Conservation (phyloP, 2,113 vertebrate genomes). For the Setophaga kirtlandii region DNA sequence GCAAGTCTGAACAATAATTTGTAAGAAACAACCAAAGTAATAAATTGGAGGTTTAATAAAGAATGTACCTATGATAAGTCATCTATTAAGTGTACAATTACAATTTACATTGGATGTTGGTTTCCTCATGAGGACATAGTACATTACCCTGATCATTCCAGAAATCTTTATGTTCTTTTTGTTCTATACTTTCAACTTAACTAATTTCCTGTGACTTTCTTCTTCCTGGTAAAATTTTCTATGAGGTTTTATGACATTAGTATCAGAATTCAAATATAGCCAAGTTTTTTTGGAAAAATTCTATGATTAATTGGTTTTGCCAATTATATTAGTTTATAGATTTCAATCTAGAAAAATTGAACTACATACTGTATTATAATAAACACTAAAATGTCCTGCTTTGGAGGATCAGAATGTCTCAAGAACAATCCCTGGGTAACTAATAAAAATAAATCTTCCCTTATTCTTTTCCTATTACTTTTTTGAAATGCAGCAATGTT, state of each 20-base stretch:
- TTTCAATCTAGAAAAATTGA: neutral
- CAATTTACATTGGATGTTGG: neutral
- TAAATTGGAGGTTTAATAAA: neutral
- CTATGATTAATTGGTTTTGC: neutral
- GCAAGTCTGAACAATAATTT: neutral
- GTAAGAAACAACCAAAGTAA: neutral
- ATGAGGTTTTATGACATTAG: neutral
- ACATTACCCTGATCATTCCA: neutral
- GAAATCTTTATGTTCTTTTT: neutral
- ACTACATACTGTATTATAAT: neutral
- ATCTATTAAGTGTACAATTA: neutral
- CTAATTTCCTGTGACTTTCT: neutral
- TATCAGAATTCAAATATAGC: neutral
- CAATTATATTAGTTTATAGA: neutral
- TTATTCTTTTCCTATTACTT: neutral
- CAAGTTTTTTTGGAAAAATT: neutral
- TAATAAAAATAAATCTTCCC: neutral
- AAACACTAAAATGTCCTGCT: neutral
- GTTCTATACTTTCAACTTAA: neutral
- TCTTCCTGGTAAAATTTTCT: neutral
- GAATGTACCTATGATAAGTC: neutral
- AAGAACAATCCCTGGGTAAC: neutral
- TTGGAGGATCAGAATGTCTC: neutral
- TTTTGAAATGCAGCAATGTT: neutral
- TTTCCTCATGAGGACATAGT: neutral